phyloP scores from a whole-genome alignment of 2,888 invertebrate genomes.

The Camponotus fellah region DNA sequence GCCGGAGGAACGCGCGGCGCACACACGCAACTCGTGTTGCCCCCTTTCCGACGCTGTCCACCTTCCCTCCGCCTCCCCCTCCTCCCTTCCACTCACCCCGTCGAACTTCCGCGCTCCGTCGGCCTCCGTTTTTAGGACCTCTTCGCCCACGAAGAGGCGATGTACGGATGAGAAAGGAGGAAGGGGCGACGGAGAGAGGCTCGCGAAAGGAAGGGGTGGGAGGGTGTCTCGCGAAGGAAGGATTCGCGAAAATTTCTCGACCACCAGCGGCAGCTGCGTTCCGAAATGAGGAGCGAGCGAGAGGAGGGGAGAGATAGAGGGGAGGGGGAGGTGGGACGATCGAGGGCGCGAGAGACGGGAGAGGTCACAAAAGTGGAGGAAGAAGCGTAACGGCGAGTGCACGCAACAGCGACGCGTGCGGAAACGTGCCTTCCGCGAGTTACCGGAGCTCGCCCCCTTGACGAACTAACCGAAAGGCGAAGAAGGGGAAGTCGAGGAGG shows the following conservation, averaged over 20 bases:
- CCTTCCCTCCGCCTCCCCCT: conserved; percentile 36
- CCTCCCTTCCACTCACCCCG: conserved; percentile 32
- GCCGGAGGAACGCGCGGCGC: conserved; percentile 61
- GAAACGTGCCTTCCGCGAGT: conserved; percentile 77
- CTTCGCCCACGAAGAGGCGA: conserved; percentile 36
- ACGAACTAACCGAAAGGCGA: conserved; percentile 69
- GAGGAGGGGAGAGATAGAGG: conserved; percentile 57
- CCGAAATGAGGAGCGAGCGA: conserved; percentile 66
- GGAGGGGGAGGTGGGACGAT: conserved; percentile 50
- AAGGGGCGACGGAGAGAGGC: conserved; percentile 27
- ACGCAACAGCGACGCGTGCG: conserved; percentile 79
- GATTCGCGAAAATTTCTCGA: conserved; percentile 74
- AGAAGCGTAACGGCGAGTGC: conserved; percentile 76
- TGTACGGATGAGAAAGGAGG: conserved; percentile 32
- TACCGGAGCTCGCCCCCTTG: conserved; percentile 73
- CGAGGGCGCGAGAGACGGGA: conserved; percentile 46
- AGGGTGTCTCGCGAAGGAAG: conserved; percentile 46
- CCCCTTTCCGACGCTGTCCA: conserved; percentile 32
- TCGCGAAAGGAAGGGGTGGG: conserved; percentile 39
- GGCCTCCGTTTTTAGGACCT: conserved; percentile 67
- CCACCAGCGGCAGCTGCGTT: conserved; percentile 75
- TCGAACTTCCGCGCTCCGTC: conserved; percentile 48
- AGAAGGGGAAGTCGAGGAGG: conserved; percentile 55
- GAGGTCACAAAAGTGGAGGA: conserved; percentile 73
- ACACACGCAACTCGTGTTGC: conserved; percentile 66